phyloP scores from a whole-genome alignment of 2,113 vertebrate genomes.

The Eonycteris spelaea region DNA sequence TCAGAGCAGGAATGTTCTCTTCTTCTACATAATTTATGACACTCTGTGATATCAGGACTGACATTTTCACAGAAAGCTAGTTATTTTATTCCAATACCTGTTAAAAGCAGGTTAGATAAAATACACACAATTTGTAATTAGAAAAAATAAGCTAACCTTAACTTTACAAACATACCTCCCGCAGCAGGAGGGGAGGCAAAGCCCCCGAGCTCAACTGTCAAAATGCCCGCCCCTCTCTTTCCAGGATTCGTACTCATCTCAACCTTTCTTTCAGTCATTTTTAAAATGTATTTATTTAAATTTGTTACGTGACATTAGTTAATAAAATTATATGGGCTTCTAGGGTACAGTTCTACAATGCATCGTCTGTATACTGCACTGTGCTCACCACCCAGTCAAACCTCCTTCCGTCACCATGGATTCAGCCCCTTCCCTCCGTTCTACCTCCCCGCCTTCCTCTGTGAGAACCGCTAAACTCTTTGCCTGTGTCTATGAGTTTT shows the following conservation, averaged over 20 bases:
- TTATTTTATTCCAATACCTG: slow-evolving; percentile 44
- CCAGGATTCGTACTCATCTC: not conserved
- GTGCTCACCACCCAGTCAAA: too few species aligned
- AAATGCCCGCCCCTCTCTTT: not conserved
- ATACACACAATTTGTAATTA: not conserved
- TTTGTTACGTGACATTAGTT: too few species aligned
- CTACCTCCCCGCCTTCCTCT: too few species aligned
- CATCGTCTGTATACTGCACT: too few species aligned
- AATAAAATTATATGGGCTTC: too few species aligned
- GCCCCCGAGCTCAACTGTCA: not conserved
- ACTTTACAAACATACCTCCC: not conserved
- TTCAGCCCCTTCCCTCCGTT: too few species aligned
- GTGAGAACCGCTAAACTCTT: too few species aligned
- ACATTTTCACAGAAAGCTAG: slow-evolving; percentile 86
- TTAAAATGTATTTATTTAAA: too few species aligned
- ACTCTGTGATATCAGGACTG: slow-evolving; percentile 90
- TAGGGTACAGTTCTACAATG: too few species aligned
- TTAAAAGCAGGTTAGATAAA: slow-evolving; percentile 20
- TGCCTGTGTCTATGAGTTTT: too few species aligned
- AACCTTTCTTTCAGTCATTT: too few species aligned
- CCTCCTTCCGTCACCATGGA: too few species aligned
- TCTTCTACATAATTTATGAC: slow-evolving; percentile 95
- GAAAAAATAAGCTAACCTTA: not conserved
- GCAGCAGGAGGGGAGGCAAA: not conserved
- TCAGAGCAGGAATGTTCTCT: slow-evolving; percentile 93